phyloP scores from a whole-genome alignment of 2,797 vertebrate genomes.

The Okamejei kenojei region DNA sequence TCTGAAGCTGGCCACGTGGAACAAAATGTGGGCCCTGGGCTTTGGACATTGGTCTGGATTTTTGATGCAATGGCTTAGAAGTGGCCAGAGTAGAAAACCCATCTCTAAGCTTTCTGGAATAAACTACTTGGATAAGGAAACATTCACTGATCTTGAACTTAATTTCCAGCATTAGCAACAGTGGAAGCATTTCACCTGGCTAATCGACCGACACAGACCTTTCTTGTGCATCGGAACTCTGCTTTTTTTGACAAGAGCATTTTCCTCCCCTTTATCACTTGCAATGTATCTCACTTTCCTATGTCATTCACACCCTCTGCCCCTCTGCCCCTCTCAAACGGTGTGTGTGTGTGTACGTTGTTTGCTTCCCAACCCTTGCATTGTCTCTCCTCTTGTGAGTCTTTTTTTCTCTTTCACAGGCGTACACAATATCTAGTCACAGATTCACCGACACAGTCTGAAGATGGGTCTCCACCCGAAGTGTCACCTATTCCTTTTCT shows the following conservation, averaged over 20 bases:
- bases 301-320: background rate
- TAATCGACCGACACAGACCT: background rate
- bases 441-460: no score
- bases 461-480: no score
- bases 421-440: no score
- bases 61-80: no score
- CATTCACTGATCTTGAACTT: background rate
- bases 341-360: no score
- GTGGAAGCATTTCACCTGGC: background rate
- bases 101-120: background rate
- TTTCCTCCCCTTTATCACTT: background rate
- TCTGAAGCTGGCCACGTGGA: background rate
- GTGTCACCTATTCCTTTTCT: no score
- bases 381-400: no score
- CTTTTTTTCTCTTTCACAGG: background rate
- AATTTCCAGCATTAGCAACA: background rate
- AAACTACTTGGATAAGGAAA: background rate
- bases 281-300: background rate
- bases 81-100: background rate
- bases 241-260: no score
- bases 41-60: background rate
- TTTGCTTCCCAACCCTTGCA: background rate
- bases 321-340: no score
- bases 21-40: background rate
- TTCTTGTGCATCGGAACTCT: background rate